Base-by-base conservation (phyloP, 2,797 vertebrate genomes). In the Eremophila alpestris region DNA sequence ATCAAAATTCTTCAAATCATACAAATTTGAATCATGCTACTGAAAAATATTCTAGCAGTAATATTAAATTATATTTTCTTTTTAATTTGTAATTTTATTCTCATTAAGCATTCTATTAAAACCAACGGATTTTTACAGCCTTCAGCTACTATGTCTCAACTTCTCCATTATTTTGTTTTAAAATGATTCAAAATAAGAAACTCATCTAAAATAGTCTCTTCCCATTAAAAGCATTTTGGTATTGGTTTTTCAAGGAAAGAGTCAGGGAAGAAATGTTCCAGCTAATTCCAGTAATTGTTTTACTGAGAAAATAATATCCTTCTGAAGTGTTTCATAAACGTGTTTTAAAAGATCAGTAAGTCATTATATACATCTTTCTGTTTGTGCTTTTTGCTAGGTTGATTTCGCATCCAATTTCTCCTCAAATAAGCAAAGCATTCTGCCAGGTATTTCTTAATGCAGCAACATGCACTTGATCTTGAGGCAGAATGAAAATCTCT, bases 401-500 rank as follows among this genome's bases (percentile, higher is more conserved):
- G 38, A 63, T 83, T 85, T 86, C 27, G 36, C 27, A 43, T 77
- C 24, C 34, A 23, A 5, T 78, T 91, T 93, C 29, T 83, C 86
- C 29, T 83, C 83, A 63, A 77, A 83, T 30, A 88, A 86, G 41
- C 43, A 74, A 76, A 90, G 27, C 20, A 23, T 83, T 80, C 60
- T 80, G 32, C 38, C 52, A 80, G 41, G 34, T 91, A 64, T 88
- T 83, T 93, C 62, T 69, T 81, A 49, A 67, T 71, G 56, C 58
- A 74, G 20, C 34, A 56, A 26, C 32, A 45, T 30, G 40, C 32
- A 70, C 26, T 65, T 89, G 29, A 17, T 69, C 70, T 83, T 78
- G 41, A 75, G 29, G n/a, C 34, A 86, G 49, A 83, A 88, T 71
- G 43, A 79, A 95, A 93, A 93, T 51, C 73, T 67, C 75, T 89